Evolutionary conservation across 1,140 invertebrate species (phyloP).

Genomic region (Anoplophora glabripennis): DNA sequence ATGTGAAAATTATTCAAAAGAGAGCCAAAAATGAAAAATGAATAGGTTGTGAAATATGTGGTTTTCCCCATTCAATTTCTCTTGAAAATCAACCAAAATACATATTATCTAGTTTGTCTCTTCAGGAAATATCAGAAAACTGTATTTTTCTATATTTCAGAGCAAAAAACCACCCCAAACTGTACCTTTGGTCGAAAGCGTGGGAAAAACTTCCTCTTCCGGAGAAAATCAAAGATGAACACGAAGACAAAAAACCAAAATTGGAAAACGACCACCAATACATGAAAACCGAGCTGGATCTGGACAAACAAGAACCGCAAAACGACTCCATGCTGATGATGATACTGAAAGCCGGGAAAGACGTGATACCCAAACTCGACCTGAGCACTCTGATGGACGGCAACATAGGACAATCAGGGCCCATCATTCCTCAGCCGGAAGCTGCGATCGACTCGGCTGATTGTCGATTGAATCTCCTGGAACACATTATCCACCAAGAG

Average conservation of each 20-base stretch:
- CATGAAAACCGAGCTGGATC: conserved; percentile 24
- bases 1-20: too few relatives aligned
- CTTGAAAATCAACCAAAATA: too few relatives aligned
- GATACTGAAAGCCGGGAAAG: conserved; percentile 36
- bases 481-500: conserved; percentile 75
- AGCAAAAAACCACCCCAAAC: conserved; percentile 75
- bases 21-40: too few relatives aligned
- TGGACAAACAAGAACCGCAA: conserved; percentile 18
- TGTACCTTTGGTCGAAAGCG: conserved; percentile 81
- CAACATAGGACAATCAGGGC: conserved; percentile 23
- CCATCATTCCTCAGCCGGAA: conserved; percentile 69
- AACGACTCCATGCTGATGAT: conserved; percentile 39
- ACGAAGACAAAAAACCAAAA: conserved; percentile 26
- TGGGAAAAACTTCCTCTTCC: conserved; percentile 60
- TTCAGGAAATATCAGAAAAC: too few relatives aligned
- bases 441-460: conserved; percentile 75
- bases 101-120: too few relatives aligned
- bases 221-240: conserved; percentile 34
- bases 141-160: conserved; percentile 48
- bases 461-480: conserved; percentile 72
- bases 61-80: too few relatives aligned
- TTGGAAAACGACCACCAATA: conserved; percentile 30
- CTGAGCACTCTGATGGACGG: conserved; percentile 30
- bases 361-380: conserved; percentile 33
- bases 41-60: too few relatives aligned